These are phyloP conservation scores for Diadema setosum DNA, from an alignment of 35 echinoderm and acorn worm species.

Conservation along the genomic window DNA sequence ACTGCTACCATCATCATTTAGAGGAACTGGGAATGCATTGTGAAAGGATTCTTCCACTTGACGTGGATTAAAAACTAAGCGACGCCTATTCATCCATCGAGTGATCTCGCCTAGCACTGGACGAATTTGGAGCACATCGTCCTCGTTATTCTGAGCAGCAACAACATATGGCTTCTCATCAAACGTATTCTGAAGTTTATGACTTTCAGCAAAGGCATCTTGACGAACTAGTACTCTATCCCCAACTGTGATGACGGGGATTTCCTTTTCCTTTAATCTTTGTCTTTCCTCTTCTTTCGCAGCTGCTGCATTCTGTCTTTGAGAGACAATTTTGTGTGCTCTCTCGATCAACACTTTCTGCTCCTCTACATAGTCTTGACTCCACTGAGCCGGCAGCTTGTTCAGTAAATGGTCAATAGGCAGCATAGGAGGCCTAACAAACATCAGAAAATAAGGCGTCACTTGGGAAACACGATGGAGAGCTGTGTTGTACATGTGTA, in stretches of 20 bases:
- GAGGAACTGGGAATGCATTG: not conserved
- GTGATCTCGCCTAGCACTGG: not conserved
- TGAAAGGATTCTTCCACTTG: not conserved
- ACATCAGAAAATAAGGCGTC: constrained; percentile 10
- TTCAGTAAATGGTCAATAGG: constrained; percentile 3
- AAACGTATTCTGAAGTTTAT: not conserved
- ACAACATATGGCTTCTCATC: not conserved
- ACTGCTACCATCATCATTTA: not conserved
- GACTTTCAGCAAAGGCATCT: not conserved
- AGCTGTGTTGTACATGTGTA: constrained; percentile 35
- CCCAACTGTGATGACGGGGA: not conserved
- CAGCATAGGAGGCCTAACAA: not conserved
- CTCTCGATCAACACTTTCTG: not conserved
- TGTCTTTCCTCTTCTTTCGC: not conserved
- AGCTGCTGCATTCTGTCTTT: not conserved
- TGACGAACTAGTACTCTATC: not conserved
- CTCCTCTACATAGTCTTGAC: not conserved
- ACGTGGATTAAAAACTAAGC: not conserved
- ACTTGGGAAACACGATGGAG: not conserved
- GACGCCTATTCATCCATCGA: not conserved
- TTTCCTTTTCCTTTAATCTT: no score
- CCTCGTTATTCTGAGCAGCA: not conserved
- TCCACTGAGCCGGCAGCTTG: not conserved
- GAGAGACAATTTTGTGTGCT: not conserved
- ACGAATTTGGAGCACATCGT: not conserved